Evolutionary conservation across 2,797 vertebrate species (phyloP).

Genomic region (Chrosomus eos): DNA sequence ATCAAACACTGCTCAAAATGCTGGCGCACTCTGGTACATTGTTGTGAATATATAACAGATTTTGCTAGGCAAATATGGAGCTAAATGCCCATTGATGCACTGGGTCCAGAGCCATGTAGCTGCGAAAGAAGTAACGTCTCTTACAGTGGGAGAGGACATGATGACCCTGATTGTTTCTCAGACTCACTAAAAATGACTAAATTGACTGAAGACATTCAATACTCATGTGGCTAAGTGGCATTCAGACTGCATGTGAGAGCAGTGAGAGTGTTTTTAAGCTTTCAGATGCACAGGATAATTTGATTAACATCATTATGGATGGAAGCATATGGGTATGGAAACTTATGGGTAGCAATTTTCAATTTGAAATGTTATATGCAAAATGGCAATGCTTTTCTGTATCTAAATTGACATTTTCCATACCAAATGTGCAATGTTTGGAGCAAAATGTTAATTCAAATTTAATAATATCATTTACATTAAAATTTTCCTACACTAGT

Average conservation of each 20-base stretch:
- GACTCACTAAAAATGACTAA: slow-evolving; percentile 70
- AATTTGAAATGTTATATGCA: no score
- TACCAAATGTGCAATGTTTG: no score
- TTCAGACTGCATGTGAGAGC: slow-evolving; percentile 76
- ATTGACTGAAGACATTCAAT: slow-evolving; percentile 71
- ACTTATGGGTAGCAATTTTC: no score
- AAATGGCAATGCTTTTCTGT: no score
- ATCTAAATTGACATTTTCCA: no score
- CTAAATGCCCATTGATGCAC: slow-evolving; percentile 58
- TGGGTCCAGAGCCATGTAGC: slow-evolving; percentile 63
- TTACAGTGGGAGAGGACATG: slow-evolving; percentile 60
- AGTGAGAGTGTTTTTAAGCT: slow-evolving; percentile 71
- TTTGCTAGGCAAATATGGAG: slow-evolving; percentile 67
- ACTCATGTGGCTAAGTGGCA: slow-evolving; percentile 75
- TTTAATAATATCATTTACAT: no score
- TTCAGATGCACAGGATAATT: slow-evolving; percentile 75
- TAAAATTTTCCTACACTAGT: no score
- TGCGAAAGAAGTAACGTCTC: slow-evolving; percentile 71
- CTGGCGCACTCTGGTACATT: slow-evolving; percentile 66
- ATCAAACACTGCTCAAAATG: slow-evolving; percentile 71
- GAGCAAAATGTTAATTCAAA: no score
- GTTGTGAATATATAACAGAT: slow-evolving; percentile 70
- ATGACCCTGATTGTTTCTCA: slow-evolving; percentile 72
- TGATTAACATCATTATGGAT: slow-evolving; percentile 75
- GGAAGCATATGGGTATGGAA: no score